A percentile compares a stretch with the other conserved stretches of the same genome.
Evolutionary conservation across 2,113 vertebrate species (phyloP).

Genomic region (Alethe diademata): DNA sequence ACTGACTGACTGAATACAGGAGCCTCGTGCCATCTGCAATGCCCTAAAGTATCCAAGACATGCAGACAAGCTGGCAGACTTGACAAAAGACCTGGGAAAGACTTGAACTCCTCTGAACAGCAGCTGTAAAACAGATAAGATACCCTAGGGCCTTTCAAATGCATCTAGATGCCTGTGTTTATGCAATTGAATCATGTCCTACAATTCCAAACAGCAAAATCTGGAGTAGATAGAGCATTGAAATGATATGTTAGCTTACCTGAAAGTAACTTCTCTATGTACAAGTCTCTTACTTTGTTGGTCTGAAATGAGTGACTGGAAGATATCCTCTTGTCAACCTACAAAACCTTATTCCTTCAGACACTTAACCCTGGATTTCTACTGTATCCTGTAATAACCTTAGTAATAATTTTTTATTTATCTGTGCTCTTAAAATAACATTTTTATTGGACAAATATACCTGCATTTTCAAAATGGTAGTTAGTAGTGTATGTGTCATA

Average conservation of each 20-base stretch:
- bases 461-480: not conserved
- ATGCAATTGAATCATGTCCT: constrained; percentile 30
- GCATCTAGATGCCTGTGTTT: constrained; percentile 14
- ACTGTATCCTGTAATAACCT: not conserved
- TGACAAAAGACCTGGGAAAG: constrained; percentile 6
- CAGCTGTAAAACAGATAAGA: constrained; percentile 18
- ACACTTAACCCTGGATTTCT: not conserved
- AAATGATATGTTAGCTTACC: not conserved
- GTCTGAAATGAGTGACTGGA: not conserved
- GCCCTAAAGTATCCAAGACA: not conserved
- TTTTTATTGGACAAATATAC: not conserved
- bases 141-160: constrained; percentile 35
- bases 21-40: not conserved
- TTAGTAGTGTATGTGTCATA: not conserved
- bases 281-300: not conserved
- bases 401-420: not conserved
- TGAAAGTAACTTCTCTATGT: not conserved
- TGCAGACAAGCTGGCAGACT: not conserved
- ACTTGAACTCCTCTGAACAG: not conserved
- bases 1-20: not conserved
- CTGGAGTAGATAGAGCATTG: constrained; percentile 25
- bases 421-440: not conserved
- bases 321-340: not conserved
- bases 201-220: constrained; percentile 28
- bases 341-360: not conserved